phyloP scores from a whole-genome alignment of 2,113 vertebrate genomes.

The Chamaetylas fuelleborni region DNA sequence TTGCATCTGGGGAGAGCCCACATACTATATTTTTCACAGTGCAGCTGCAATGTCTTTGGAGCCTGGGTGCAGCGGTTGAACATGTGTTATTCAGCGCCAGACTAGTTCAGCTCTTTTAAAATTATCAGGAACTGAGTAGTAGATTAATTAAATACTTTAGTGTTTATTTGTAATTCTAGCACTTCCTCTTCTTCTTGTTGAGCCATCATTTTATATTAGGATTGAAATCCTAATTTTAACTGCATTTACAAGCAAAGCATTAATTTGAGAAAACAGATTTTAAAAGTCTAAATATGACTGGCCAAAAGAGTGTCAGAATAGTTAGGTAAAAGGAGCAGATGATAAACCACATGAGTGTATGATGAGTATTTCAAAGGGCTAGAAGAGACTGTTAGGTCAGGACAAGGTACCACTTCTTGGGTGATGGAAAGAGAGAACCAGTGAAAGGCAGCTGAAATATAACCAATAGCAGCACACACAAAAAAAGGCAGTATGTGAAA shows the following conservation, averaged over 20 bases:
- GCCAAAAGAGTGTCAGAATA: neutral
- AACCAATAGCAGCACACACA: neutral
- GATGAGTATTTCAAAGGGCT: neutral
- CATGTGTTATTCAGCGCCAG: neutral
- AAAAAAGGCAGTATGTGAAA: neutral
- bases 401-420: neutral
- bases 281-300: neutral
- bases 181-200: constrained; percentile 42
- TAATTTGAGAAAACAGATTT: neutral
- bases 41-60: constrained; percentile 22
- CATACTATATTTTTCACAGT: neutral
- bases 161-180: constrained; percentile 6
- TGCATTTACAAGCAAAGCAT: neutral
- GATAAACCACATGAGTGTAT: neutral
- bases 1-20: constrained; percentile 19
- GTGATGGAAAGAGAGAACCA: neutral
- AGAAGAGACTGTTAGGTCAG: neutral
- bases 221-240: constrained; percentile 32
- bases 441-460: neutral
- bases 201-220: constrained; percentile 33
- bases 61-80: neutral
- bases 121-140: neutral
- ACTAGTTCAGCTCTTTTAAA: constrained; percentile 1
- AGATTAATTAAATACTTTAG: neutral
- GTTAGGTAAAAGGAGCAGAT: neutral